phyloP scores from a whole-genome alignment of 2,888 invertebrate genomes.

The Drosophila aldrichi region DNA sequence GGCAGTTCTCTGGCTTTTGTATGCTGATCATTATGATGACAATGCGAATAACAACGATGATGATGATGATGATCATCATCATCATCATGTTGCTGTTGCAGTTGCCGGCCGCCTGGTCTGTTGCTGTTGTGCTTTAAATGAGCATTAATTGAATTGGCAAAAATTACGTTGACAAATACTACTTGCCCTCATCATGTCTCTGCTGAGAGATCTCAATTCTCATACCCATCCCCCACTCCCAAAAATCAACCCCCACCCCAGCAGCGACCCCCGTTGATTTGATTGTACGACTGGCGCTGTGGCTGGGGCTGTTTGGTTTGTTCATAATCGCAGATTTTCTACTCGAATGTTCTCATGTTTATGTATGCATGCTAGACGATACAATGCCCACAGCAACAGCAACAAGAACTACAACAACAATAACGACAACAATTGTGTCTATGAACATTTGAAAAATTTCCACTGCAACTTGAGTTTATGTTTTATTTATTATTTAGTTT shows the following conservation, averaged over 20 bases:
- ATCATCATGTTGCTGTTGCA: slow-evolving; percentile 31
- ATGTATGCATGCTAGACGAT: slow-evolving; percentile 55
- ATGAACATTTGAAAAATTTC: slow-evolving; percentile 56
- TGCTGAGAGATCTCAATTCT: slow-evolving; percentile 8
- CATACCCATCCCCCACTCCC: neutral
- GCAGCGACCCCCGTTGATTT: slow-evolving; percentile 2
- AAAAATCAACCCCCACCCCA: slow-evolving; percentile 2
- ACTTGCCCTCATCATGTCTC: slow-evolving; percentile 44
- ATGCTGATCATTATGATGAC: slow-evolving; percentile 16
- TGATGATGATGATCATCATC: neutral
- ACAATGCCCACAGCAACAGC: slow-evolving; percentile 5
- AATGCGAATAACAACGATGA: slow-evolving; percentile 8
- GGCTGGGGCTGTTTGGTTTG: slow-evolving; percentile 26
- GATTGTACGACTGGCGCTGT: slow-evolving; percentile 22
- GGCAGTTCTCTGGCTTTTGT: slow-evolving; percentile 40
- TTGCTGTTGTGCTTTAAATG: slow-evolving; percentile 66
- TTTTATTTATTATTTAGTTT: neutral
- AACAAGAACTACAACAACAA: slow-evolving; percentile 11
- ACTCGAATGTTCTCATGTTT: slow-evolving; percentile 62
- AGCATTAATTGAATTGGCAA: slow-evolving; percentile 81
- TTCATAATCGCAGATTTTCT: slow-evolving; percentile 47
- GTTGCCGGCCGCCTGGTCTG: slow-evolving; percentile 18
- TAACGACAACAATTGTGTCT: slow-evolving; percentile 20
- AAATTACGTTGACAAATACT: slow-evolving; percentile 78
- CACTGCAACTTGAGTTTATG: slow-evolving; percentile 46